Evolutionary conservation across 2,797 vertebrate genomes (phyloP), one percentile per base, ranked within the genome.

Genomic region (Denticeps clupeoides): DNA sequence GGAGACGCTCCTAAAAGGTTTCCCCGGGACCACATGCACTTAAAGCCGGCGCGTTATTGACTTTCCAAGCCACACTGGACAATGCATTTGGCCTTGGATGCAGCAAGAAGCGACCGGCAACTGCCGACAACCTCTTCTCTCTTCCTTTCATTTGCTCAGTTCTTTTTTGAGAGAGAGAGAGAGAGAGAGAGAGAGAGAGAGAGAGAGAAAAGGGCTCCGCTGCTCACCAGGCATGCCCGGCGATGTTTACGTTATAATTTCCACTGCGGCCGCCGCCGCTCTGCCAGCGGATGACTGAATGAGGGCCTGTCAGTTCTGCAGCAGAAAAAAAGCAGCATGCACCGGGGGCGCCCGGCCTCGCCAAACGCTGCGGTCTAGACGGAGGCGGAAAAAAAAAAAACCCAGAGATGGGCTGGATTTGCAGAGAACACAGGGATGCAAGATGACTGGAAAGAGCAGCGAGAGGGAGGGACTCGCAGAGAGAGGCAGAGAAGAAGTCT

Each of bases 171-270:
- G 27, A 27, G 26, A 27, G 26, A 28, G 9, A 28, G 27, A 28
- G 27, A 28, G 10, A 11, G 10, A 28, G 9, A 28, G 10, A 28
- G 2, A 28, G 4, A 28, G 7, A 10, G 2, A 28, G 8, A 28
- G 7, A 10, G 1, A 28, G 1, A 28, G 3, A 28, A 9, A 2
- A 2, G 28, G 9, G 9, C 3, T 10, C 42, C 59, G 51, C 42
- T 47, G 54, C 43, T 32, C 29, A 54, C 35, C 15, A 42, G 29
- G 57, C 57, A 49, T 51, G 41, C 46, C 51, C 51, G 46, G n/a
- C n/a, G n/a, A 25, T 54, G 57, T 59, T 59, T 59, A 54, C 51
- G 54, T 47, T 47, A 47, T 54, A 47, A 46, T 38, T 47, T 59
- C 57, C 47, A 54, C 24, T 28, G 47, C 31, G n/a, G 29, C 35